These are phyloP conservation scores for Cyrtonyx montezumae DNA, from an alignment of 2,113 vertebrate species.

Conservation along the genomic window DNA sequence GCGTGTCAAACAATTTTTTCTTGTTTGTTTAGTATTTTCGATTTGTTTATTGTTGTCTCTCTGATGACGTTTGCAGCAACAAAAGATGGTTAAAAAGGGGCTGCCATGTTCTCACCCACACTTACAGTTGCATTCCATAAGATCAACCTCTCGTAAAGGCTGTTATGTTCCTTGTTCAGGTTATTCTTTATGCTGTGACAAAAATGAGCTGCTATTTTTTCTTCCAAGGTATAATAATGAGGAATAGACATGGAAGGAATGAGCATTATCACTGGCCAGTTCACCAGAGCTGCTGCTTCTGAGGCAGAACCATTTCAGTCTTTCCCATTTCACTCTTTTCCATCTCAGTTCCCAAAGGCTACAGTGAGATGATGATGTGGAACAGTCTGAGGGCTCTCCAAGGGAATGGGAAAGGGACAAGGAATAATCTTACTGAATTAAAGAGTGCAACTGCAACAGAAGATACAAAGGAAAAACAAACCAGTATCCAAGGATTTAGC, in stretches of 20 bases:
- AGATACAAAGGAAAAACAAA: not conserved
- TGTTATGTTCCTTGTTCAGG: not conserved
- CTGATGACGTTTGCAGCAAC: not conserved
- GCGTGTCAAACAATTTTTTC: not conserved
- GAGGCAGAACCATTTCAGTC: not conserved
- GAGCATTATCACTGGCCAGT: not conserved
- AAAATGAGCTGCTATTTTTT: not conserved
- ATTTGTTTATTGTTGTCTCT: not conserved
- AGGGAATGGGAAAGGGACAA: not conserved
- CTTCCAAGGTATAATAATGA: not conserved
- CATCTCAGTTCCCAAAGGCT: not conserved
- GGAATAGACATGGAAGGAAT: accelerated
- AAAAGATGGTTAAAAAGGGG: not conserved
- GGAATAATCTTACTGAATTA: not conserved
- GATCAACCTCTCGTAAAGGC: not conserved
- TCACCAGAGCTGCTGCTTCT: not conserved
- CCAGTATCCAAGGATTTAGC: not conserved
- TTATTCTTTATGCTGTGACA: not conserved
- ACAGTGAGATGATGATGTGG: not conserved
- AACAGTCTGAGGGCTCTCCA: not conserved
- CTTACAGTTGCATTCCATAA: not conserved
- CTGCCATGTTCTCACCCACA: not conserved
- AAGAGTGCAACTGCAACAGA: not conserved
- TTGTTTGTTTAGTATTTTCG: not conserved
- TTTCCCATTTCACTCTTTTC: no score